These are phyloP conservation scores for Aphaenogaster floridana DNA, from an alignment of 1,140 invertebrate genomes.

Conservation along the genomic window DNA sequence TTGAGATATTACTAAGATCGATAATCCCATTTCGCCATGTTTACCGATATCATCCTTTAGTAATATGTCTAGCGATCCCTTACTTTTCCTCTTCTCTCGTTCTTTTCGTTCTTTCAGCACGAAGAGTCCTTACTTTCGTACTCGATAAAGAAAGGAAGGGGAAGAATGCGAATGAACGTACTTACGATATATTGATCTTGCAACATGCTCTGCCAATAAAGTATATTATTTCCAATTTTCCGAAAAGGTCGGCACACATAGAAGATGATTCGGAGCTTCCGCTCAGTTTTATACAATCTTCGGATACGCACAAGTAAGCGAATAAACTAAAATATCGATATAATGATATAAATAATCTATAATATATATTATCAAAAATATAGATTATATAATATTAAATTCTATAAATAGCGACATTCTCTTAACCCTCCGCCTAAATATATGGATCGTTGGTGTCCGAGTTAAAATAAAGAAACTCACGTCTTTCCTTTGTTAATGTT, in stretches of 20 bases:
- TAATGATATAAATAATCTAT: background rate
- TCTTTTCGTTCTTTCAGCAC: slow-evolving; percentile 8
- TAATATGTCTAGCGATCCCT: no score
- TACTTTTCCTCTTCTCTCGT: background rate
- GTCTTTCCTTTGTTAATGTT: no score
- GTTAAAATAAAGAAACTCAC: no score
- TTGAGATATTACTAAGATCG: slow-evolving; percentile 18
- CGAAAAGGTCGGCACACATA: slow-evolving; percentile 13
- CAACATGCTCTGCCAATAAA: slow-evolving; percentile 40
- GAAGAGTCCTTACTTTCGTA: background rate
- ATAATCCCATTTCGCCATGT: slow-evolving; percentile 36
- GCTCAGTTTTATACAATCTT: background rate
- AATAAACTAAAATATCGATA: slow-evolving; percentile 7
- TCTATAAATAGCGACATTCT: background rate
- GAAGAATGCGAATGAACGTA: slow-evolving; percentile 31
- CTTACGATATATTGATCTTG: slow-evolving; percentile 39
- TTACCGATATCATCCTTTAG: slow-evolving; percentile 17
- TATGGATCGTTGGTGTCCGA: no score
- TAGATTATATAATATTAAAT: background rate
- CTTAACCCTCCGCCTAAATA: no score
- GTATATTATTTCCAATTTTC: slow-evolving; percentile 54
- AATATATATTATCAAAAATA: no score
- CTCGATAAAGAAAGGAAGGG: background rate
- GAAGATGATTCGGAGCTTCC: background rate
- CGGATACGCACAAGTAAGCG: background rate